Evolutionary conservation across 2,888 invertebrate species (phyloP), one percentile per base, ranked within the genome.

Genomic region (Merodon equestris): DNA sequence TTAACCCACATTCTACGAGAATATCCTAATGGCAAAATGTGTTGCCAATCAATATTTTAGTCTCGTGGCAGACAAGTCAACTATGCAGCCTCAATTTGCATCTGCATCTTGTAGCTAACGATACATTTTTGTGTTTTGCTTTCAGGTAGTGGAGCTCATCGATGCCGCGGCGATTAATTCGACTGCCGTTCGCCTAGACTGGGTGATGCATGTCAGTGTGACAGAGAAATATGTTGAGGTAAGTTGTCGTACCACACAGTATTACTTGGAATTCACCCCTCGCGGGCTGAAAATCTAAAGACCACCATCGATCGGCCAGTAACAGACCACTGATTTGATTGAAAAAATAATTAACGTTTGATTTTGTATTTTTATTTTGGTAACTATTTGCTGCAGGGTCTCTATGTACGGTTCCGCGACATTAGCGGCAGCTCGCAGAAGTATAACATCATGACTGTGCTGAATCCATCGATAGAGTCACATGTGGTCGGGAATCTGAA

Each of bases 401-500:
- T 93, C 64, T 93, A 93, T 84, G 91, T 93, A 57, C 90, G 93
- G 57, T 93, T 92, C 86, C 90, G 93, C 56, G 93, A 93, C 86
- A 86, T 92, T 42, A 91, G 91, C 47, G 91, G 91, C 13, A 91
- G 91, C 61, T 90, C 91, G 0, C 91, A 91, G 79, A 92, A 92
- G 82, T 93, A 92, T 85, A 92, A 92, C 84, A 92, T 93, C 82
- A 89, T 93, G 83, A 93, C 93, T 0, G 92, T 93, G 1, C 86
- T 91, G 61, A 91, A 92, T 85, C 89, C 90, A 12, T 89, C 90
- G 18, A 91, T 92, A 9, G 92, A 93, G 64, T 92, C 92, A 76
- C 93, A 94, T 88, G 91, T 92, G 1, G 91, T 95, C 34, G 91
- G 92, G 1, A 93, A 93, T 85, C 89, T 97, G 75, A 91, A 93